Base-by-base conservation (phyloP, 2,113 vertebrate genomes). In the Ameiurus melas region DNA sequence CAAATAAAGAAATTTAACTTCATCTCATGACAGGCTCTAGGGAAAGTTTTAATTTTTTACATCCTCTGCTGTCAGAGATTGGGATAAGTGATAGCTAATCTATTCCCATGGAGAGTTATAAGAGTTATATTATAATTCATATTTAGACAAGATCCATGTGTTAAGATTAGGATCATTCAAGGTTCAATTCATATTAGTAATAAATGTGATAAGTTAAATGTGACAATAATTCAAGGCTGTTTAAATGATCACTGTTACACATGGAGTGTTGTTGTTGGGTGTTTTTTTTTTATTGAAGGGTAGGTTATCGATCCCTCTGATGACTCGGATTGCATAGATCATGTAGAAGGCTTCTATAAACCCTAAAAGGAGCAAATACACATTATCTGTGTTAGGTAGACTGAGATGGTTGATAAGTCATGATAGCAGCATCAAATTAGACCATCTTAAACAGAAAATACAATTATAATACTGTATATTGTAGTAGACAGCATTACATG, bases 111-210 rank as follows among this genome's bases (percentile, higher is more conserved):
- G 57, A 83, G 22, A 36, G 20, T 57, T 22, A 30, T 14, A n/a
- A 55, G 51, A 57, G 79, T 81, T 81, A 33, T 58, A 19, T 64
- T 64, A 43, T n/a, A 64, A 64, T 83, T 64, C 64, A 36, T 83
- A 83, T 64, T 64, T 47, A 47, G 1, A 83, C 57, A 43, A 43
- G 19, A 27, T 64, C 58, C 64, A 36, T 64, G 60, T 64, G 58
- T 27, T 64, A 83, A 25, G 58, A 83, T 83, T 83, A 16, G 36
- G 12, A 33, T 83, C 36, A 86, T 70, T 83, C 22, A 79, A 58
- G n/a, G n/a, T 80, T 62, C 36, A 87, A 77, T 88, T 89, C 43
- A 81, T 80, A 80, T 86, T 89, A 70, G 84, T 88, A 53, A 43
- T 43, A 83, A 64, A 62, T 83, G 81, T 83, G 22, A 39, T 17